Evolutionary conservation across 2,797 vertebrate genomes (phyloP), one percentile per base, ranked within the genome.

Genomic region (Sebastolobus altivelis): DNA sequence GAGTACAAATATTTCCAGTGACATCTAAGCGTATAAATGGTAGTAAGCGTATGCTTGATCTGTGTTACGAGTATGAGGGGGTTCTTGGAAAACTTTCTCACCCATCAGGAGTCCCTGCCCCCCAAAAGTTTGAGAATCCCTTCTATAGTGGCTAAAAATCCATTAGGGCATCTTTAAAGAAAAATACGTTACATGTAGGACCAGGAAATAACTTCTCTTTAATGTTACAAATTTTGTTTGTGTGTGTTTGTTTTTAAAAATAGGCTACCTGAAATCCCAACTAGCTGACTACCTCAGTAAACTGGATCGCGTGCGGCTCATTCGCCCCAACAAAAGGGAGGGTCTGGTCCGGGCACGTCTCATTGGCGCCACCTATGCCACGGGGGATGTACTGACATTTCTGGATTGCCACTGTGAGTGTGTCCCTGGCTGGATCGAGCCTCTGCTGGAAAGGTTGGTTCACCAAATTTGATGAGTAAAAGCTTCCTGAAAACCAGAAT

Each of bases 401-500:
- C 96, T 99, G 0, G 98, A 99, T 80, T 99, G 99, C 87, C 99
- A 99, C 93, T 99, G 99, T 54, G 99, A 99, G 85, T 99, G 99
- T 22, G 96, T 97, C 25, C 94, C 97, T 0, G 99, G 99, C 22
- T 99, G 99, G 99, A 94, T 99, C n/a, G 98, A 99, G 69, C 99
- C 98, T 1, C 95, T 99, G 18, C 93, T 99, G 0, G 95, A 98
- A 88, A 97, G 97, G 97, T 94, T 52, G 3, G 85, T 78, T 37
- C 29, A 49, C 8, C 22, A 40, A 35, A 66, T 65, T 3, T 72
- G 35, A 74, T 31, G 0, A 35, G 6, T 8, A 20, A 31, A 7
- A 63, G 14, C n/a, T 59, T 54, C 68, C 20, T 27, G 18, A 5
- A 33, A 18, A 29, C 31, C 27, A 18, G 22, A 37, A 49, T 61